phyloP scores from a whole-genome alignment of 2,888 invertebrate genomes.

The Hybos culiciformis region DNA sequence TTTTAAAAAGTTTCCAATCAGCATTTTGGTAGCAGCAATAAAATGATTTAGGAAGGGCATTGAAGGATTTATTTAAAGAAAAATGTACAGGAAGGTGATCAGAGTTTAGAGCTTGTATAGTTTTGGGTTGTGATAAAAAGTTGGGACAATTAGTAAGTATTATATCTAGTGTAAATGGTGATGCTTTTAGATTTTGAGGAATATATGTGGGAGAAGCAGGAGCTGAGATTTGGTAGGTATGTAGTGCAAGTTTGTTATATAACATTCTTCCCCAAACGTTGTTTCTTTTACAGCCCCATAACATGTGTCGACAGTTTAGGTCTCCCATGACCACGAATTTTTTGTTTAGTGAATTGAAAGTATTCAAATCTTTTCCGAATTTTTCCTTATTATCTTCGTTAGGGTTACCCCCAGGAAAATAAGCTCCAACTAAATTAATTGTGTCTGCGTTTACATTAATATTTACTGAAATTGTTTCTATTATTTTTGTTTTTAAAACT shows the following conservation, averaged over 20 bases:
- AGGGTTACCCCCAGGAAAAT: too few species aligned
- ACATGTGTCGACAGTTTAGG: slow-evolving; percentile 9
- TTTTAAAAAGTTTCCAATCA: slow-evolving; percentile 2
- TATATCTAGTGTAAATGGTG: slow-evolving; percentile 7
- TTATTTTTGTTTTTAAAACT: too few species aligned
- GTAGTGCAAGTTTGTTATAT: slow-evolving; percentile 1
- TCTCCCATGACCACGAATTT: slow-evolving; percentile 8
- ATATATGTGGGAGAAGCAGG: slow-evolving; percentile 7
- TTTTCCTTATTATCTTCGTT: too few species aligned
- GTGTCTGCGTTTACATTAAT: too few species aligned
- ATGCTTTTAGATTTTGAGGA: slow-evolving; percentile 2
- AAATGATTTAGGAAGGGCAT: background rate
- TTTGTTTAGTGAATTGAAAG: slow-evolving; percentile 1
- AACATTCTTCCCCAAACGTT: slow-evolving; percentile 11
- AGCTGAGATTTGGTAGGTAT: slow-evolving; percentile 5
- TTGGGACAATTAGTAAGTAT: too few species aligned
- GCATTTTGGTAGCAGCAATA: background rate
- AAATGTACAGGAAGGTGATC: slow-evolving; percentile 9
- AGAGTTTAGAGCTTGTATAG: slow-evolving; percentile 6
- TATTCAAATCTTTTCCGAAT: too few species aligned
- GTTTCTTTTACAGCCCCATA: slow-evolving; percentile 9
- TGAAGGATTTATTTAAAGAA: slow-evolving; percentile 1
- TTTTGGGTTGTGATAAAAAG: slow-evolving; percentile 3
- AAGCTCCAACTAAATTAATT: too few species aligned
- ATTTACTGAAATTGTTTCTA: too few species aligned